Evolutionary conservation across 2,113 vertebrate species (phyloP), one percentile per base, ranked within the genome.

Genomic region (Melierax canorus): DNA sequence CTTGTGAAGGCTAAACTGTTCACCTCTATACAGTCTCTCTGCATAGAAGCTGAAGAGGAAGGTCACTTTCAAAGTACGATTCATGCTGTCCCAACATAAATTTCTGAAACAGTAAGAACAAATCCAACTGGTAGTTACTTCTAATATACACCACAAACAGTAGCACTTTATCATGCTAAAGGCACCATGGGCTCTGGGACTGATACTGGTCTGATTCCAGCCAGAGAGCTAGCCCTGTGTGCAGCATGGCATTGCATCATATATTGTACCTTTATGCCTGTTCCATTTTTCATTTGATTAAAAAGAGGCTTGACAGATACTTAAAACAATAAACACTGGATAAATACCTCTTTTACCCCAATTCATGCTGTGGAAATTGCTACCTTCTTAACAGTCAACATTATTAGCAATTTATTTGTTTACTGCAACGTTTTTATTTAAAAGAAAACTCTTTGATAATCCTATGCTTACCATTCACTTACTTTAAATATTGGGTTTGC

Each of bases 131-230:
- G 2, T 30, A 26, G 30, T 80, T 71, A 55, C 10, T 77, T 87
- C 24, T 39, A 39, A 68, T 34, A 27, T 29, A 50, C 3, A 22
- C 16, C 21, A n/a, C 19, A 59, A 79, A 46, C 2, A 71, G 3
- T 13, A 83, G 15, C 18, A 23, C 20, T 88, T 53, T 26, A 34
- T 38, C 59, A 73, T 12, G 14, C 12, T 55, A 56, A 82, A 60
- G 9, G 5, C 11, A 21, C 15, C 1, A 0, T 29, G 23, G 10
- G 8, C 8, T 88, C 36, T 1, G 2, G 43, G 15, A 73, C 45
- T 34, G 15, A 17, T 38, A 43, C 4, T n/a, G 36, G 12, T 59
- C 36, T 60, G 22, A 60, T 46, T 80, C 30, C 53, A 64, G 29
- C 1, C 7, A 38, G 34, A 41, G 10, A 13, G 7, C 13, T 11